A percentile compares a stretch with the other conserved stretches of the same genome.
Conservation (phyloP, 2,113 vertebrate genomes). For the Hoplias malabaricus region DNA sequence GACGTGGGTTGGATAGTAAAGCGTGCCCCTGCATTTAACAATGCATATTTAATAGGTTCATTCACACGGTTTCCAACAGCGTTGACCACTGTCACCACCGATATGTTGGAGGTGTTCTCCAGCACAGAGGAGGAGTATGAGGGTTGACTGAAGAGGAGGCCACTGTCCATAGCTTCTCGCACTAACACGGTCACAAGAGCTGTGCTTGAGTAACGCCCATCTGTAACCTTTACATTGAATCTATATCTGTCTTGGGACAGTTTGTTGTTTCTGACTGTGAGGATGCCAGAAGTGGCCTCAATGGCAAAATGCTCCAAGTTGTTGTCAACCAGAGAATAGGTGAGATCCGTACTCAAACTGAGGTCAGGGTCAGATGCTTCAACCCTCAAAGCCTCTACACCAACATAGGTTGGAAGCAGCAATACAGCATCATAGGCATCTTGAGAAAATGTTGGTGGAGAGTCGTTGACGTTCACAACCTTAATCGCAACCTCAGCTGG, state of each 20-base stretch:
- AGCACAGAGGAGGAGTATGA: slow-evolving; percentile 83
- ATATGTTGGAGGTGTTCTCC: slow-evolving; percentile 85
- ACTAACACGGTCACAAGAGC: slow-evolving; percentile 83
- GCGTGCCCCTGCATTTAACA: slow-evolving; percentile 90
- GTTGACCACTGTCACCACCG: slow-evolving; percentile 83
- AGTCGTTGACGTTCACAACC: slow-evolving; percentile 92
- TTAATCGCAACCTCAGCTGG: slow-evolving; percentile 88
- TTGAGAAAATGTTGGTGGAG: slow-evolving; percentile 89
- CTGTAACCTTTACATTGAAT: slow-evolving; percentile 87
- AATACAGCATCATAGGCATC: slow-evolving; percentile 86
- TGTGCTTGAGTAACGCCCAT: slow-evolving; percentile 88
- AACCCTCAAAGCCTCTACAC: slow-evolving; percentile 87
- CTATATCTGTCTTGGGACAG: slow-evolving; percentile 88
- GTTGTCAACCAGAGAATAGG: slow-evolving; percentile 84
- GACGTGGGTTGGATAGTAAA: slow-evolving; percentile 89
- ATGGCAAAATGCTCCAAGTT: slow-evolving; percentile 83
- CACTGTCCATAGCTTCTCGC: slow-evolving; percentile 88
- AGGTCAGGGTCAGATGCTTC: slow-evolving; percentile 89
- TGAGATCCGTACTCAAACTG: slow-evolving; percentile 75
- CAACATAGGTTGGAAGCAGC: slow-evolving; percentile 87
- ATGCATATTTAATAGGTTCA: slow-evolving; percentile 88
- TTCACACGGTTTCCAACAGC: slow-evolving; percentile 89
- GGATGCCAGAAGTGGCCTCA: slow-evolving; percentile 81
- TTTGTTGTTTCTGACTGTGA: slow-evolving; percentile 85
- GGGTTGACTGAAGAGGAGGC: slow-evolving; percentile 84